A percentile compares a stretch with the other conserved stretches of the same genome.
Evolutionary conservation across 2,888 invertebrate species (phyloP).

Genomic region (Tachystola acroxantha): DNA sequence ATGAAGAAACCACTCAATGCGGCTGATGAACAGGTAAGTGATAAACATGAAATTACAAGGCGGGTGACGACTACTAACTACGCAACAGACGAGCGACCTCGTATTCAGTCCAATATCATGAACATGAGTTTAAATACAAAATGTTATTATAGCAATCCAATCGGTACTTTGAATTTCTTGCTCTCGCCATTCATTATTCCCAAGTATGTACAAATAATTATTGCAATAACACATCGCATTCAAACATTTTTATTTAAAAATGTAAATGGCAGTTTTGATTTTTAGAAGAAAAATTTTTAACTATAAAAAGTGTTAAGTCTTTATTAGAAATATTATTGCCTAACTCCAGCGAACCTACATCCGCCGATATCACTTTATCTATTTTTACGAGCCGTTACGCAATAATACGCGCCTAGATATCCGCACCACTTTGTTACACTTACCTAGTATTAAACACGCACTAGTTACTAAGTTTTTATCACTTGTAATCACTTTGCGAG

Average conservation of each 20-base stretch:
- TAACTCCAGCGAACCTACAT: slow-evolving; percentile 33
- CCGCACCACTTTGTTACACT: slow-evolving; percentile 64
- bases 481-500: slow-evolving; percentile 75
- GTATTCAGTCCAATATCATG: slow-evolving; percentile 46
- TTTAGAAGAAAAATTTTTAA: slow-evolving; percentile 54
- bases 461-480: slow-evolving; percentile 62
- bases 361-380: slow-evolving; percentile 40
- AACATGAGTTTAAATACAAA: slow-evolving; percentile 16
- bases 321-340: slow-evolving; percentile 70
- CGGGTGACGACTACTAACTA: slow-evolving; percentile 37
- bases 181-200: neutral
- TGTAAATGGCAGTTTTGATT: slow-evolving; percentile 68
- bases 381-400: slow-evolving; percentile 15
- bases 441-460: slow-evolving; percentile 53
- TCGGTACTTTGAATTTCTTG: no score
- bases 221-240: neutral
- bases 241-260: slow-evolving; percentile 20
- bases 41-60: slow-evolving; percentile 4
- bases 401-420: slow-evolving; percentile 41
- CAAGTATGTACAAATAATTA: slow-evolving; percentile 3
- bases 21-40: slow-evolving; percentile 8
- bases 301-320: slow-evolving; percentile 71
- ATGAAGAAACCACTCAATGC: slow-evolving; percentile 19
- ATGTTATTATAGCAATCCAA: no score
- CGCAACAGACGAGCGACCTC: slow-evolving; percentile 46